Base-by-base conservation (phyloP, 92 coral and sea anemone genomes). In the Epizoanthus fatuus region DNA sequence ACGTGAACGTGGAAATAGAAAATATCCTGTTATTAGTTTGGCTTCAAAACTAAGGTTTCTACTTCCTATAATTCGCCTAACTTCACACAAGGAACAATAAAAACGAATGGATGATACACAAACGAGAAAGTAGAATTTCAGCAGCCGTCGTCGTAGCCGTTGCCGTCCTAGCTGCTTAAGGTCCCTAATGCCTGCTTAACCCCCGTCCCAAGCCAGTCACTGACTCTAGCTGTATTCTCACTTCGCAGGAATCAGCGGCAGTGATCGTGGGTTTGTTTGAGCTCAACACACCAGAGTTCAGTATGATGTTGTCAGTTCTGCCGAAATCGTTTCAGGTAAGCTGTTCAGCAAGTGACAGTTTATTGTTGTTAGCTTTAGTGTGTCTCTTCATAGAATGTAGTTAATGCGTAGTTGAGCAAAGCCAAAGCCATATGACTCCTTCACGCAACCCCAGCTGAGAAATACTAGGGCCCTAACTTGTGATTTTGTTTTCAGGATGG, bases 261-360 rank as follows among this genome's bases (percentile, higher is more conserved):
- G 99, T 97, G 16, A 95, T 97, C 49, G 97, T 97, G 25, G 98
- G 97, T 3, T 69, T 97, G 81, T 97, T 97, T 81, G 99, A 97
- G 78, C 94, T 97, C 57, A 97, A 97, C 64, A 97, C 99, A 10
- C 99, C 99, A 12, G 96, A 95, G 89, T 97, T 97, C 90, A 97
- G 97, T 69, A 95, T 96, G 93, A 97, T 97, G 99, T 83, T 97
- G 9, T 92, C 99, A 44, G 97, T 93, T 63, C 57, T 97, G 20
- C 99, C 99, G 15, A 97, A 95, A 65, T 97, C 99, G 17, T 97
- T 97, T 91, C 99, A 97, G 95, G 99, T 97, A 88, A 80, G 85
- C 49, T 47, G 25, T 38, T 39, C 25, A 3, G 42, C 16, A 10
- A 68, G 22, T 4, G 3, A 65, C 32, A 3, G 71, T 53, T 72